Evolutionary conservation across 2,888 invertebrate species (phyloP).

Genomic region (Herminia tarsipennalis): DNA sequence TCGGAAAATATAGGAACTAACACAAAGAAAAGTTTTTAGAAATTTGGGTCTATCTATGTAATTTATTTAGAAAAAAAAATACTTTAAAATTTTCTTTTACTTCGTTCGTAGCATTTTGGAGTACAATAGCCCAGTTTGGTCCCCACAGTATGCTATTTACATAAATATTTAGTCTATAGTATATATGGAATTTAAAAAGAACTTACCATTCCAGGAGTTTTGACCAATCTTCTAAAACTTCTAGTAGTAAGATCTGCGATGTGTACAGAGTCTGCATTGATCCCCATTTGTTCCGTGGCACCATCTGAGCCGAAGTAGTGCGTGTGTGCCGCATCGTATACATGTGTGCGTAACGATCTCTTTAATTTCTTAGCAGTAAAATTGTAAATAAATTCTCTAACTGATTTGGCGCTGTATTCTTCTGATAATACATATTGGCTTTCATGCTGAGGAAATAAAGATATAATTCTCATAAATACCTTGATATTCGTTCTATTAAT

Average conservation of each 20-base stretch:
- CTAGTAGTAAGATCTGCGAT: constrained; percentile 88
- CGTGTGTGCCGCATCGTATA: constrained; percentile 68
- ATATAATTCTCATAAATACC: constrained; percentile 12
- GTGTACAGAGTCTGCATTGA: constrained; percentile 68
- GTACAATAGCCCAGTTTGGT: too few relatives aligned
- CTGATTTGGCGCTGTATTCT: constrained; percentile 75
- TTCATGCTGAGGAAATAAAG: constrained; percentile 85
- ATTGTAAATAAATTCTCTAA: constrained; percentile 84
- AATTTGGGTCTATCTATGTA: too few relatives aligned
- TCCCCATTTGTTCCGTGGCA: constrained; percentile 38
- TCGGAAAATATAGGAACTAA: too few relatives aligned
- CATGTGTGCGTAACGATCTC: constrained; percentile 70
- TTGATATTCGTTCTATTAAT: too few relatives aligned
- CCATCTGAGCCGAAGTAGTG: constrained; percentile 71
- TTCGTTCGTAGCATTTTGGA: too few relatives aligned
- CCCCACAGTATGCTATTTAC: too few relatives aligned
- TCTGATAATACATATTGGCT: constrained; percentile 87
- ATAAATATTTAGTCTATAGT: too few relatives aligned
- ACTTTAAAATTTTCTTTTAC: too few relatives aligned
- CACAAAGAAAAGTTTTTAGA: too few relatives aligned
- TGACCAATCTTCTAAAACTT: constrained; percentile 87
- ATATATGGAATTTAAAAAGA: neutral
- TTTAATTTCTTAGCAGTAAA: constrained; percentile 74
- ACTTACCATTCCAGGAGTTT: constrained; percentile 86
- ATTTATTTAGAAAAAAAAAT: too few relatives aligned